Base-by-base conservation (phyloP, 2,797 vertebrate genomes). In the Aeoliscus strigatus region DNA sequence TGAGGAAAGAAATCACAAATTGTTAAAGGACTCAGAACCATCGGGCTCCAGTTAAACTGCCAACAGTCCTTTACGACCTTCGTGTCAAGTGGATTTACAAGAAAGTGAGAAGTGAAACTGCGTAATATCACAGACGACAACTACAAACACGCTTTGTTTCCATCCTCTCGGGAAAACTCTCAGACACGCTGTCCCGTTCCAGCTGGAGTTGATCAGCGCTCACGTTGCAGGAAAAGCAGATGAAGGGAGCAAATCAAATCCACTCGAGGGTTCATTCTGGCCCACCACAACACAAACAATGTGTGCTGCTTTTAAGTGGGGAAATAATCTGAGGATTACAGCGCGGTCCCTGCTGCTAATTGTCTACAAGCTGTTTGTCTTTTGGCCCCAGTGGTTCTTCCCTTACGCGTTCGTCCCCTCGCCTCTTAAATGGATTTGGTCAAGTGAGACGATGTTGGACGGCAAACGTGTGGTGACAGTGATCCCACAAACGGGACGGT, bases 251-350 rank as follows among this genome's bases (percentile, higher is more conserved):
- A 78, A 83, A 84, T 82, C 75, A 77, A 72, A 81, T 70, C 73
- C 77, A 80, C 75, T 82, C 72, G 51, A 83, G 75, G 79, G 73
- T 77, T 83, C 75, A 61, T 71, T 75, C 60, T 70, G 75, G 71
- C 61, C 66, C 39, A 39, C 71, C 74, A 67, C 83, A 81, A 78
- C 61, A 65, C 66, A 74, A 82, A 84, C 77, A 77, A 83, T 75
- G 80, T 81, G 83, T 79, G 76, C 69, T 71, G 75, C 82, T 82
- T 87, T 84, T 77, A 84, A 86, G 84, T 82, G 81, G 81, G 79
- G 67, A 77, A 82, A 84, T 82, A 86, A 87, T 83, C 65, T 65
- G 69, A 81, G 81, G 77, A 87, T 87, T 85, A 86, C 68, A 81
- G 81, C 84, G 79, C 80, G 80, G 76, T 82, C 77, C 79, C 60